A percentile compares a stretch with the other conserved stretches of the same genome.
Conservation (phyloP, 2,113 vertebrate genomes). For the Tupaia chinensis region DNA sequence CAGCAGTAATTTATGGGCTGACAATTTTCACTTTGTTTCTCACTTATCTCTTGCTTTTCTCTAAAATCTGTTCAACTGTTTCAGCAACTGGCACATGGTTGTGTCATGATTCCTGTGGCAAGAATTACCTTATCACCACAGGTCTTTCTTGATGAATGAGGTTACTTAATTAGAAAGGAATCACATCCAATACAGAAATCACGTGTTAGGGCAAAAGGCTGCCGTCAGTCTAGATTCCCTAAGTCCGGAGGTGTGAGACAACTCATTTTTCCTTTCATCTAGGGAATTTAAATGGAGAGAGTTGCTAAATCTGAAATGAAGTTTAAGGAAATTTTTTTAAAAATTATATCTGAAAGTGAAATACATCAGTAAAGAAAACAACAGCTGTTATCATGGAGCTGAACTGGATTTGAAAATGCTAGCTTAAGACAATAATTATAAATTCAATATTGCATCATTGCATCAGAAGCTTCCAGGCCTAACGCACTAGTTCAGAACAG, state of each 20-base stretch:
- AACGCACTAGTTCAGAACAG: background rate
- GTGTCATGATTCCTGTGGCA: slow-evolving; percentile 44
- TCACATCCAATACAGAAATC: slow-evolving; percentile 3
- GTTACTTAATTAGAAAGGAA: slow-evolving; percentile 51
- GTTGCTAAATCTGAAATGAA: slow-evolving; percentile 60
- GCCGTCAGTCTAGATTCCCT: slow-evolving; percentile 51
- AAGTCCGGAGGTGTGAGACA: slow-evolving; percentile 42
- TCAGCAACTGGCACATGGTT: slow-evolving; percentile 51
- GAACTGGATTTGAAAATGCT: slow-evolving; percentile 81
- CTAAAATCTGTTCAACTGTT: slow-evolving; percentile 61
- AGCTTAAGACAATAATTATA: slow-evolving; percentile 84
- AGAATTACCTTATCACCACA: background rate
- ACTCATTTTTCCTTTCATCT: slow-evolving; percentile 66
- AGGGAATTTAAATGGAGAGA: slow-evolving; percentile 74
- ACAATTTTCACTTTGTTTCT: slow-evolving; percentile 60
- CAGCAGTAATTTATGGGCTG: slow-evolving; percentile 60
- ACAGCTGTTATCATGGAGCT: slow-evolving; percentile 84
- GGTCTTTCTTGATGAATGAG: slow-evolving; percentile 44
- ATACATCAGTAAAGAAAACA: slow-evolving; percentile 85
- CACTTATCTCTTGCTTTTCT: slow-evolving; percentile 51
- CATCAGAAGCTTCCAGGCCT: slow-evolving; percentile 70
- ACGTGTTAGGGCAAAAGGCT: slow-evolving; percentile 43
- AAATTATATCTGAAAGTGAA: slow-evolving; percentile 79
- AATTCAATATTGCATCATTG: slow-evolving; percentile 78
- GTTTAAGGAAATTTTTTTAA: slow-evolving; percentile 66